Conservation (phyloP, 2,113 vertebrate species). For the Alectura lathami region DNA sequence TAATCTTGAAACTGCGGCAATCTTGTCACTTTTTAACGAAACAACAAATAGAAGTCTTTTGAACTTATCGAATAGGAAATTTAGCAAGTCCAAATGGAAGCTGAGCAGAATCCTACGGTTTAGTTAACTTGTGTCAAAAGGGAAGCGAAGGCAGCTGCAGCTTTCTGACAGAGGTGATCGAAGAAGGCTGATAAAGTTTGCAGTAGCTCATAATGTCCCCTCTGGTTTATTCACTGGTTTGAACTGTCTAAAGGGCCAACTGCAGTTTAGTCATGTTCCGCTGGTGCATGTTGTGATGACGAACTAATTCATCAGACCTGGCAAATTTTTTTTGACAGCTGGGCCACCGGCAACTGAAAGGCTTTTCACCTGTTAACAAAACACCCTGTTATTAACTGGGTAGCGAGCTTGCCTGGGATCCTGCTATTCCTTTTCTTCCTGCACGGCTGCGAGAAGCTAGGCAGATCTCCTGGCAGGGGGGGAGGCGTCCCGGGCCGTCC, state of each 20-base stretch:
- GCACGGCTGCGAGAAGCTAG: neutral
- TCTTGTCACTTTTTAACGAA: conserved; percentile 19
- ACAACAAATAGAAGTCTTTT: neutral
- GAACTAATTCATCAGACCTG: conserved; percentile 96
- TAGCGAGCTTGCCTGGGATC: neutral
- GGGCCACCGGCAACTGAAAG: conserved; percentile 97
- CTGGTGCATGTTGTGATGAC: conserved; percentile 99
- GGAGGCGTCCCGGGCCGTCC: neutral
- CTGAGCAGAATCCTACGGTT: conserved; percentile 52
- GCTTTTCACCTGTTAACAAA: conserved; percentile 94
- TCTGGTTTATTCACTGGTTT: conserved; percentile 45
- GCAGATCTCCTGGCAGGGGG: neutral
- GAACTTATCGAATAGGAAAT: neutral
- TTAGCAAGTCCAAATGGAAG: conserved; percentile 11
- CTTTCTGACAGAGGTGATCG: conserved; percentile 57
- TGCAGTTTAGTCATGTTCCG: conserved; percentile 97
- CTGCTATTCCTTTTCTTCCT: neutral
- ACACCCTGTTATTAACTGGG: conserved; percentile 67
- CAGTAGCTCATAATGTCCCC: conserved; percentile 61
- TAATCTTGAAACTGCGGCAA: neutral
- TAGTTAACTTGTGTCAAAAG: conserved; percentile 59
- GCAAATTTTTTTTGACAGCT: conserved; percentile 99
- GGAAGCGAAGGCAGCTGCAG: conserved; percentile 27
- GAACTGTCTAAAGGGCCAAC: conserved; percentile 84
- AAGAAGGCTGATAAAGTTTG: conserved; percentile 55